Evolutionary conservation across 64 coral and sea anemone genomes (phyloP), one percentile per base, ranked within the genome.

Genomic region (Platygyra sinensis): DNA sequence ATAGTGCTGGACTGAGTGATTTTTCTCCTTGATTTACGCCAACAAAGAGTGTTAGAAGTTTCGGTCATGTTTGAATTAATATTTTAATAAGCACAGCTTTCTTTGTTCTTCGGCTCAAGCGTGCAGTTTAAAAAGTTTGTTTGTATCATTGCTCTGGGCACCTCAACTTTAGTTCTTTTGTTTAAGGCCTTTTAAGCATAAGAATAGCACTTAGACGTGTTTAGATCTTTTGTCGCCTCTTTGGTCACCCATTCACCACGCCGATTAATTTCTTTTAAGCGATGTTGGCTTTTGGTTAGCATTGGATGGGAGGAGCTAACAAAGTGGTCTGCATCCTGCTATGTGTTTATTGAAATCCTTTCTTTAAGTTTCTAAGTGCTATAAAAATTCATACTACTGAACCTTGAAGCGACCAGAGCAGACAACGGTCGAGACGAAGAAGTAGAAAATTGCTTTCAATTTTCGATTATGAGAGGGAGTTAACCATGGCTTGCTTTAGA

Each of bases 261-360:
- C 20, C 81, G 81, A 85, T 85, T 85, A 72, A 85, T 85, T 71
- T 67, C 30, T 67, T 19, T 49, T 20, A 85, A 72, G 19, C 60
- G 62, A 85, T 85, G 62, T 85, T 85, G 81, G 81, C 81, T 85
- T 85, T 85, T 71, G 81, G 19, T 50, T 63, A 72, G 65, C 42
- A 5, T 16, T 39, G 14, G 24, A 22, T 85, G 81, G 81, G 81
- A 65, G 81, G 81, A 72, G 81, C 81, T 27, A 28, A 13, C 31
- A 27, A 72, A 85, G 62, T 85, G 81, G 46, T 39, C 39, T 50
- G 62, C n/a, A 64, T 69, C 81, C 33, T 71, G 62, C 72, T 85
- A 15, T 72, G 62, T 10, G 31, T 63, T 65, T 10, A 31, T 59
- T 36, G 52, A 80, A 80, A 36, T 82, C 29, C 17, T 31, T 29